Evolutionary conservation across 2,888 invertebrate species (phyloP).

Genomic region (Tenodera sinensis): DNA sequence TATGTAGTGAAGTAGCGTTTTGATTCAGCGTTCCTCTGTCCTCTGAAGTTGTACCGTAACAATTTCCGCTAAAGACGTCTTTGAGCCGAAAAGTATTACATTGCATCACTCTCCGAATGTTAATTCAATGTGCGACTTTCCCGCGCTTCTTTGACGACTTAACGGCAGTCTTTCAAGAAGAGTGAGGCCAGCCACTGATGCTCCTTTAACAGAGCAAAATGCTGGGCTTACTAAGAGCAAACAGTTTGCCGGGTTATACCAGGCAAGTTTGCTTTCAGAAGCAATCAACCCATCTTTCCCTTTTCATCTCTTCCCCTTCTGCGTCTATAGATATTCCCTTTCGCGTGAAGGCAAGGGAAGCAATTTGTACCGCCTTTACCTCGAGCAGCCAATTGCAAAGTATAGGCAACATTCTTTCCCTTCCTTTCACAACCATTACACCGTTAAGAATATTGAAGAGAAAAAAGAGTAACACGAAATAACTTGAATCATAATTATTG

Average conservation of each 20-base stretch:
- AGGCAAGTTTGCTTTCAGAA: background rate
- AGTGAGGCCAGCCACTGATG: background rate
- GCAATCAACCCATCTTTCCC: background rate
- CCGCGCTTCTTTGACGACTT: background rate
- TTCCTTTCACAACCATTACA: background rate
- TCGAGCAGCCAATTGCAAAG: background rate
- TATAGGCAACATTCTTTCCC: background rate
- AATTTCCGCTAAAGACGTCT: too few relatives aligned
- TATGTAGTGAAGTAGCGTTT: too few relatives aligned
- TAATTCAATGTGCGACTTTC: background rate
- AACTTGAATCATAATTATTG: too few relatives aligned
- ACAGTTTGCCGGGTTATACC: background rate
- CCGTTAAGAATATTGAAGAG: background rate
- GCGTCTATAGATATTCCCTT: background rate
- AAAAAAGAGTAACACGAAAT: background rate
- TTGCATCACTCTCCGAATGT: too few relatives aligned
- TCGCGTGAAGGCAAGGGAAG: background rate
- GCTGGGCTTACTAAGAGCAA: background rate
- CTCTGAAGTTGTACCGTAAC: too few relatives aligned
- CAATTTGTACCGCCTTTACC: background rate
- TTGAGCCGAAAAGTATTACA: too few relatives aligned
- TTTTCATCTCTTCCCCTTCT: background rate
- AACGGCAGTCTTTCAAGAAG: background rate
- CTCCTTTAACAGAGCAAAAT: background rate
- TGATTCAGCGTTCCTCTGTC: too few relatives aligned